Conservation (phyloP, 2,888 invertebrate genomes). For the Cephus rjabovi region DNA sequence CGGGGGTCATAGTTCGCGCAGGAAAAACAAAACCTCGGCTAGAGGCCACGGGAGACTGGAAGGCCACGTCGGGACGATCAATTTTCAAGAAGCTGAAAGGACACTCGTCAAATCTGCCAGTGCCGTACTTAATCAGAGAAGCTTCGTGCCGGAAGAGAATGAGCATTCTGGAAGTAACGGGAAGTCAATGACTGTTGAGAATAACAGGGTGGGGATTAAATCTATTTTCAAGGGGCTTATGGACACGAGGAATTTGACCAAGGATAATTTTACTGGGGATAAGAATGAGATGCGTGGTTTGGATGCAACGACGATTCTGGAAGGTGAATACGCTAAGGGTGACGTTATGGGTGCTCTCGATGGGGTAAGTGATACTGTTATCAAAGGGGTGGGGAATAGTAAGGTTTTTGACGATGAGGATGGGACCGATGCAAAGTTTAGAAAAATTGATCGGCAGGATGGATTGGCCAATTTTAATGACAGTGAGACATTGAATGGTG, state of each 20-base stretch:
- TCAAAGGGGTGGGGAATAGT: background rate
- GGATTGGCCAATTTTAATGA: background rate
- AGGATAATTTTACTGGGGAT: background rate
- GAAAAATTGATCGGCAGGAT: background rate
- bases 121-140: conserved; percentile 51
- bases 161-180: conserved; percentile 8
- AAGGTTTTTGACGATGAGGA: background rate
- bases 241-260: background rate
- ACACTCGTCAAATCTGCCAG: conserved; percentile 39
- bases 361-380: background rate
- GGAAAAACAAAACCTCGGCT: conserved; percentile 5
- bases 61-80: background rate
- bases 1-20: conserved; percentile 12
- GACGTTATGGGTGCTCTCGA: background rate
- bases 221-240: background rate
- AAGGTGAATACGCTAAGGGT: background rate
- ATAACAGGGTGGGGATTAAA: background rate
- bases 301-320: background rate
- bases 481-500: background rate
- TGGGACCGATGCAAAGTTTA: background rate
- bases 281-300: background rate
- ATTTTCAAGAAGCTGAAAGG: background rate
- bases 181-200: conserved; percentile 9
- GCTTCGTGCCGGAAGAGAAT: background rate
- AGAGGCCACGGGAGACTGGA: background rate